A percentile compares a stretch with the other conserved stretches of the same genome.
phyloP scores from a whole-genome alignment of 2,797 vertebrate genomes.

The Galagoides demidoff region DNA sequence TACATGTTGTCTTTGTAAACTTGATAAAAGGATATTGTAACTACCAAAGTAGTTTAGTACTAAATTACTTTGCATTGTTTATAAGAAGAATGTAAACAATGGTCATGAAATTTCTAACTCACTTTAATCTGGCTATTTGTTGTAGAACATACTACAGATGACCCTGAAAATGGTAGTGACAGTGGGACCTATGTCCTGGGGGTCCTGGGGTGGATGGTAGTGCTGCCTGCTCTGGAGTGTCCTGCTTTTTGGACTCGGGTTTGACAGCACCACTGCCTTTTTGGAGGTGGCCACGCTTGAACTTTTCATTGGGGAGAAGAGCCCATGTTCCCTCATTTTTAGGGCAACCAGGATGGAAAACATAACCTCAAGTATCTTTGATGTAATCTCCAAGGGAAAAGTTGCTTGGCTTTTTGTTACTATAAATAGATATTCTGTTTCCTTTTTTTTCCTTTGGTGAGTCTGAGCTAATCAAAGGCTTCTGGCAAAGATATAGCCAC shows the following conservation, averaged over 20 bases:
- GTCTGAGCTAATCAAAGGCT: constrained; percentile 76
- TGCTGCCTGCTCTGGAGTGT: neutral
- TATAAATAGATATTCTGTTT: constrained; percentile 83
- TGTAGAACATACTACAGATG: neutral
- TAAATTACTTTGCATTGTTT: neutral
- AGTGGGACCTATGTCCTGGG: neutral
- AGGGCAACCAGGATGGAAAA: constrained; percentile 81
- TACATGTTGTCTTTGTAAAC: neutral
- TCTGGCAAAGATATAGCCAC: constrained; percentile 73
- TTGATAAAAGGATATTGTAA: neutral
- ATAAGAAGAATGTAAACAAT: neutral
- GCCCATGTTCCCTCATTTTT: constrained; percentile 73
- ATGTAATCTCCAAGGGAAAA: constrained; percentile 84
- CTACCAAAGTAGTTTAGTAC: too few species aligned
- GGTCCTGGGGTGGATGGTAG: neutral
- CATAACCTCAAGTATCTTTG: constrained; percentile 81
- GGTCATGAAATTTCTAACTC: neutral
- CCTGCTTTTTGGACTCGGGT: neutral
- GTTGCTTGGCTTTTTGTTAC: constrained; percentile 79
- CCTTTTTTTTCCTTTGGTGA: constrained; percentile 75
- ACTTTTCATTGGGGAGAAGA: constrained; percentile 74
- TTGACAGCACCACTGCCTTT: neutral
- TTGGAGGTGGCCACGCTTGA: constrained; percentile 47
- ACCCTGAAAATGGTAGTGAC: neutral
- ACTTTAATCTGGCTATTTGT: constrained; percentile 46